Base-by-base conservation (phyloP, 2,113 vertebrate species). In the Atlantisia rogersi region DNA sequence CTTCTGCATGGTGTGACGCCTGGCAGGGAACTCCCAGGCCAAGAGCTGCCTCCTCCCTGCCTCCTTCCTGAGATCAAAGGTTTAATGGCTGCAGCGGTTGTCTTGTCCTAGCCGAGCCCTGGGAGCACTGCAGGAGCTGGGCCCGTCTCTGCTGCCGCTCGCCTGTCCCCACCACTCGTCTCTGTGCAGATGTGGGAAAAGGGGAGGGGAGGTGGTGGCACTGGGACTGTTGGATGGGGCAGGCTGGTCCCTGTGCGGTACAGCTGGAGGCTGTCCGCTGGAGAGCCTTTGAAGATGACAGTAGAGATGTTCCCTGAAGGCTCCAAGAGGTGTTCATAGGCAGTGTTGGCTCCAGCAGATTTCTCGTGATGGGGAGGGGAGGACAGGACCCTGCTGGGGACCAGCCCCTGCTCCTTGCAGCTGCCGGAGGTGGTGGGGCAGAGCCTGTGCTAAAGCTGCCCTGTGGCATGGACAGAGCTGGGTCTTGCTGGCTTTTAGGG, bases 341-440 rank as follows among this genome's bases (percentile, higher is more conserved):
- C 64, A 81, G 39, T 6, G 1, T 2, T 46, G 35, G 48, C 64
- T 73, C 79, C 80, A 58, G 9, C 31, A 67, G 82, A 26, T 7
- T n/a, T 52, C 13, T 50, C 42, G 39, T 5, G 1, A 2, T 10
- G 24, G 60, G 46, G 53, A 76, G 11, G 52, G 68, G 22, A 24
- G 59, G 63, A 67, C 32, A 28, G 58, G 63, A 67, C 32, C 17
- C 5, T 40, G 40, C 39, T 0, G 3, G 56, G 73, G 20, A n/a
- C 48, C 63, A 28, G 75, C 16, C 26, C 52, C 4, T 22, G 50
- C 29, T 44, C 83, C 39, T 60, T 5, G 4, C 5, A 12, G 26
- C 50, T 29, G 53, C 46, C 0, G 2, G 32, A 0, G 4, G 40
- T 2, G 7, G 52, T 42, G 42, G 31, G 18, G 52, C 1, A 26